Base-by-base conservation (phyloP, 2,113 vertebrate genomes). In the Orycteropus afer region DNA sequence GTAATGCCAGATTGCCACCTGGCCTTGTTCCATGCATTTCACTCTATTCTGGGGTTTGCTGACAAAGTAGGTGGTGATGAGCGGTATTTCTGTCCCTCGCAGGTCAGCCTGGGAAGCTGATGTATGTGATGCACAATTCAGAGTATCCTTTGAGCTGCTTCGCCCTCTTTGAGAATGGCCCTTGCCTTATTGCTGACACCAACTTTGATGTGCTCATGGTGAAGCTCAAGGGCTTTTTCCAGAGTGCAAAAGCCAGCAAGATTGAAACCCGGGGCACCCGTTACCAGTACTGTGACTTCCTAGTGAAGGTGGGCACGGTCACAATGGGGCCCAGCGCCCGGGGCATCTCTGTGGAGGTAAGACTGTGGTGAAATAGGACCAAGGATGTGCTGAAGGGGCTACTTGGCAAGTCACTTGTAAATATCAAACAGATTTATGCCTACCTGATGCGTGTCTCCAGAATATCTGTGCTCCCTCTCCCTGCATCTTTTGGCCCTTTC, bases 41-140 rank as follows among this genome's bases (percentile, higher is more conserved):
- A 69, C 42, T 51, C 57, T 76, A 0, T 78, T 8, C 27, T 15
- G 17, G 29, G 51, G 20, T n/a, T 40, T 49, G 42, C 53, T 9
- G 40, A 34, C 0, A 0, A 22, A 55, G 65, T 63, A 42, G 59
- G 85, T 27, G 63, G 34, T 65, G 9, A 53, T 15, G 20, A 96
- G 51, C 20, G 1, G 84, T 25, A 3, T 49, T 40, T 96, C 40
- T 69, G 20, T 78, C 57, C 69, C 14, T 96, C 59, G 0, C 98
- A 99, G 99, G 99, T 95, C 99, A 99, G 98, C 97, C 99, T 0
- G 98, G 99, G 63, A 99, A 99, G 98, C 98, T 99, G 95, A 98
- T 99, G 97, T 99, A 99, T 0, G 99, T 99, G 97, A 99, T 99
- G 99, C 99, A 99, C 98, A 99, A 99, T 98, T 99, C 99, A 0